phyloP scores from a whole-genome alignment of 2,888 invertebrate species.

The Ennomos fuscantarius region DNA sequence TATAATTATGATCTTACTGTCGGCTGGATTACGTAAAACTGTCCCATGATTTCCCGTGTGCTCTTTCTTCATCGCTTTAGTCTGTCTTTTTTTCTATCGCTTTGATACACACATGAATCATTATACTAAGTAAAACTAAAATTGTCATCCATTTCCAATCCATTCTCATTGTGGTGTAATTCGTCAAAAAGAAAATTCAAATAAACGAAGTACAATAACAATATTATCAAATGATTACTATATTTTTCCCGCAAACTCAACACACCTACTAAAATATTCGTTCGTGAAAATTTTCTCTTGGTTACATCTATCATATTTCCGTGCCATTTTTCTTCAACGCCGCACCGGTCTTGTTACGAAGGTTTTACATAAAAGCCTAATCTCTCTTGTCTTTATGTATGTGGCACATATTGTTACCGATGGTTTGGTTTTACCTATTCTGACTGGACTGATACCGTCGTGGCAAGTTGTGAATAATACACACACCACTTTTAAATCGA shows the following conservation, averaged over 20 bases:
- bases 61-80: constrained; percentile 21
- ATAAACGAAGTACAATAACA: too few relatives aligned
- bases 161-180: too few relatives aligned
- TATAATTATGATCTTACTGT: constrained; percentile 19
- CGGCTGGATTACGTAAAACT: constrained; percentile 46
- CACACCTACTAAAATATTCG: too few relatives aligned
- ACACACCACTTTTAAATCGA: constrained; percentile 52
- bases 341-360: constrained; percentile 29
- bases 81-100: neutral
- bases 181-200: too few relatives aligned
- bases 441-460: constrained; percentile 40
- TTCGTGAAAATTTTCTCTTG: neutral
- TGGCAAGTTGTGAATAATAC: constrained; percentile 51
- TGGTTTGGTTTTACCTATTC: constrained; percentile 44
- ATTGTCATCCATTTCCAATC: neutral
- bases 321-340: constrained; percentile 28
- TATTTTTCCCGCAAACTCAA: too few relatives aligned
- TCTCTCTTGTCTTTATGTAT: constrained; percentile 33
- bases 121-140: too few relatives aligned
- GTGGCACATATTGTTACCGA: constrained; percentile 27
- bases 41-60: constrained; percentile 49
- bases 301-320: constrained; percentile 19
- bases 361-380: constrained; percentile 15
- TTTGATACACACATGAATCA: neutral
- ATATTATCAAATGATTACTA: too few relatives aligned